A percentile compares a stretch with the other conserved stretches of the same genome.
Conservation (phyloP, 2,888 invertebrate genomes). For the Aethes cnicana region DNA sequence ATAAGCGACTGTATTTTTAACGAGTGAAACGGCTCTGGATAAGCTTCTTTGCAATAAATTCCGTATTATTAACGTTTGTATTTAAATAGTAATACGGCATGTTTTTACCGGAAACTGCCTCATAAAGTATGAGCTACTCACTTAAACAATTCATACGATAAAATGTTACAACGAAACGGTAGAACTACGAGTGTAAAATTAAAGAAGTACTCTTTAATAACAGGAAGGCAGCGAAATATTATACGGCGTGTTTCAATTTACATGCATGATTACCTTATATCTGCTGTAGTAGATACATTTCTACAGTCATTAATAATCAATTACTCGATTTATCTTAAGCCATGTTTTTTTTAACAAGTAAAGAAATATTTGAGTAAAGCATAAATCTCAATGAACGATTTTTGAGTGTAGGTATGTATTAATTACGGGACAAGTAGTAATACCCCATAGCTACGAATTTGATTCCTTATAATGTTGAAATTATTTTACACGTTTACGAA, state of each 20-base stretch:
- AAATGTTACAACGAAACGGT: constrained; percentile 34
- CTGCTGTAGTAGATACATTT: too few relatives aligned
- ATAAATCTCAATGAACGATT: too few relatives aligned
- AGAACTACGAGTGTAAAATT: constrained; percentile 30
- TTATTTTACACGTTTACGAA: too few relatives aligned
- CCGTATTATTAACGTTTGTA: constrained; percentile 57
- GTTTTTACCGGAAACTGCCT: constrained; percentile 51
- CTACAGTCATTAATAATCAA: too few relatives aligned
- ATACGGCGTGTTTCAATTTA: not conserved
- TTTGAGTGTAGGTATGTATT: too few relatives aligned
- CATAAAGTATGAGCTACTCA: constrained; percentile 49
- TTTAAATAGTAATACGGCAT: constrained; percentile 58
- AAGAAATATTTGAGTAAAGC: too few relatives aligned
- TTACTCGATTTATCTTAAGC: too few relatives aligned
- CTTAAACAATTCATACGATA: constrained; percentile 45
- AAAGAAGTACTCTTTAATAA: constrained; percentile 26
- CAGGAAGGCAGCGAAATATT: constrained; percentile 14
- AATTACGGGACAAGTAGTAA: too few relatives aligned
- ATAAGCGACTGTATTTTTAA: constrained; percentile 64
- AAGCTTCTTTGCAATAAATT: constrained; percentile 55
- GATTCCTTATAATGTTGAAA: too few relatives aligned
- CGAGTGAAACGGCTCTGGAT: constrained; percentile 50
- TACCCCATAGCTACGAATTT: too few relatives aligned
- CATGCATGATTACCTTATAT: too few relatives aligned
- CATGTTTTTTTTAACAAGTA: too few relatives aligned